Conservation (phyloP, 2,797 vertebrate genomes). For the Chromobotia macracanthus region DNA sequence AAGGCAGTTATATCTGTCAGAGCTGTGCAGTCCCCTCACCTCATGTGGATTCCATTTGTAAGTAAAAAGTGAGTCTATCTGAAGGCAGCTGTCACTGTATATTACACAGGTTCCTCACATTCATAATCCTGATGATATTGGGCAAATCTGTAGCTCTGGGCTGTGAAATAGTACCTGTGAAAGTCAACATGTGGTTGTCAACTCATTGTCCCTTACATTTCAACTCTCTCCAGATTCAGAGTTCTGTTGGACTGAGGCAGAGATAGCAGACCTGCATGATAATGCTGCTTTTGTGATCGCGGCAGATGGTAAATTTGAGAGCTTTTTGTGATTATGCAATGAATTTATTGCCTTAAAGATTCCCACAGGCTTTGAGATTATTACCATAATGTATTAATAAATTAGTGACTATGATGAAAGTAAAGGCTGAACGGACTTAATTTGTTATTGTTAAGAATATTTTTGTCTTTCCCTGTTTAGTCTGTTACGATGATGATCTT, state of each 20-base stretch:
- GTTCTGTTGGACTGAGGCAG: constrained; percentile 89
- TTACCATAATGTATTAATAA: constrained; percentile 17
- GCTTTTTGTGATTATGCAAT: constrained; percentile 4
- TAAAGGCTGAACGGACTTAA: neutral
- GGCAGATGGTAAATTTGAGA: constrained; percentile 82
- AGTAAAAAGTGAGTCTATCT: neutral
- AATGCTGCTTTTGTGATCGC: constrained; percentile 85
- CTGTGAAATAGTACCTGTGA: neutral
- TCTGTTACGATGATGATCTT: constrained; percentile 91
- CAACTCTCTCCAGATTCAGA: constrained; percentile 72
- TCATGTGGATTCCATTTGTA: constrained; percentile 25
- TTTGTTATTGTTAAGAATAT: constrained; percentile 18
- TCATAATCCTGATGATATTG: neutral
- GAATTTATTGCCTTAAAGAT: constrained; percentile 6
- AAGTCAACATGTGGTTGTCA: constrained; percentile 6
- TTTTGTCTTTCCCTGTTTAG: constrained; percentile 68
- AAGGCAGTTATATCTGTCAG: neutral
- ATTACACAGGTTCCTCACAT: constrained; percentile 12
- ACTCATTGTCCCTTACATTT: constrained; percentile 12
- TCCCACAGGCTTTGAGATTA: neutral
- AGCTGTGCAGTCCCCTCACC: constrained; percentile 3
- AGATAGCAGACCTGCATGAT: constrained; percentile 82
- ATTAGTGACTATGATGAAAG: neutral
- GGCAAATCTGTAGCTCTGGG: neutral
- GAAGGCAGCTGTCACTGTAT: neutral